Evolutionary conservation across 2,888 invertebrate species (phyloP), one percentile per base, ranked within the genome.

Genomic region (Apotomis capreana): DNA sequence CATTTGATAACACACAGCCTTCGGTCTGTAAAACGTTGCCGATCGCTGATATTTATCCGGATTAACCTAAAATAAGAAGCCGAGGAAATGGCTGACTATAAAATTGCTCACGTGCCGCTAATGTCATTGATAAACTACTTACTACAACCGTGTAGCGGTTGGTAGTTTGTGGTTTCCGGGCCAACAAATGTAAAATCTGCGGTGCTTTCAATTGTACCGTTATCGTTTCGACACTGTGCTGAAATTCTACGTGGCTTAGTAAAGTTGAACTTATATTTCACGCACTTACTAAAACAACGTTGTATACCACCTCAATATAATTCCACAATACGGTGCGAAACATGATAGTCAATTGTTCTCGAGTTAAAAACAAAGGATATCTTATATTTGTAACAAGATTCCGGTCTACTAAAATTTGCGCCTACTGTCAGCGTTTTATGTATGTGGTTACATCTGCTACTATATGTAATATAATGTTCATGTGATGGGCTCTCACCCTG

Each of bases 61-160:
- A 80, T 82, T 82, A 79, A 79, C 79, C 78, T 79, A 75, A 78
- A 77, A 76, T 76, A 76, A 75, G 80, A 81, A 80, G 78, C 80
- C 79, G 69, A 74, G 68, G 69, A 75, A 78, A 71, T 74, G 69
- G 72, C 72, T 54, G 68, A 63, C 68, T 54, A 46, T 68, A 9
- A 58, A 62, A 72, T 55, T 62, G 72, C 5, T 72, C 72, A 68
- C 68, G 58, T 68, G 73, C 68, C 70, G 59, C 61, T 60, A 74
- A 71, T 69, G 54, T 67, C 60, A 74, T 72, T 72, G 55, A 71
- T 57, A 67, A 71, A 57, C 61, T 55, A 72, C 58, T 59, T 40
- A 54, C 68, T 40, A 54, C 68, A 68, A 26, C 57, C 26, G 57
- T 62, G 44, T 44, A 44, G n/a, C 44, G 12, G 54, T 15, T 26